A percentile compares a stretch with the other conserved stretches of the same genome.
These are phyloP conservation scores for Drosophila bipectinata DNA, from an alignment of 1,140 invertebrate genomes.

Conservation along the genomic window DNA sequence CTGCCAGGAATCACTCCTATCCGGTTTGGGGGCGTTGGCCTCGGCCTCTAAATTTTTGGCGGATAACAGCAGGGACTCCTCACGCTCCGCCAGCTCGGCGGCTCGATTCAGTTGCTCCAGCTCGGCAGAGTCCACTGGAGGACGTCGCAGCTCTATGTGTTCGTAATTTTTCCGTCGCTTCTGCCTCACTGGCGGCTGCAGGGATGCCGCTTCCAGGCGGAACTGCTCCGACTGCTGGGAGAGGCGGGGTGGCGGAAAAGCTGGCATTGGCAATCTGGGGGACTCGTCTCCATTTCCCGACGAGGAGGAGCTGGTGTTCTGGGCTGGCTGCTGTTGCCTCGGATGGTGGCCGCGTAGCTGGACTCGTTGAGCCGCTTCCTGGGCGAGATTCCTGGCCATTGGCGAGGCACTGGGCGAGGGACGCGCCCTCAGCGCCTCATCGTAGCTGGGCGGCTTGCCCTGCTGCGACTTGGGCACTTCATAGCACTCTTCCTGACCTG, in stretches of 20 bases:
- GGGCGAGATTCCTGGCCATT: conserved; percentile 50
- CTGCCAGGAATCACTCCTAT: conserved; percentile 79
- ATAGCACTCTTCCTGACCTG: conserved; percentile 52
- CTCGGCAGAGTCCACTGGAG: conserved; percentile 67
- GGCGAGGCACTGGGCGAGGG: conserved; percentile 32
- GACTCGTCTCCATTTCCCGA: conserved; percentile 31
- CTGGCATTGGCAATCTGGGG: conserved; percentile 67
- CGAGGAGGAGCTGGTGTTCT: conserved; percentile 7
- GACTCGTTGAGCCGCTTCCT: conserved; percentile 60
- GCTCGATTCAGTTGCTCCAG: conserved; percentile 61
- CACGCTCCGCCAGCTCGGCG: conserved; percentile 50
- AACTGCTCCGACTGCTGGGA: conserved; percentile 55
- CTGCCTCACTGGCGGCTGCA: conserved; percentile 49
- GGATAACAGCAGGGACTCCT: conserved; percentile 59
- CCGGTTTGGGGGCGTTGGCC: conserved; percentile 60
- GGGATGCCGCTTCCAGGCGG: conserved; percentile 28
- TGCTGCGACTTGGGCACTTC: conserved; percentile 63
- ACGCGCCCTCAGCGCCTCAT: conserved; percentile 53
- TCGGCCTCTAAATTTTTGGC: conserved; percentile 60
- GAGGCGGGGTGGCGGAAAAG: conserved; percentile 66
- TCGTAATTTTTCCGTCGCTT: conserved; percentile 79
- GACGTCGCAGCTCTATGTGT: conserved; percentile 63
- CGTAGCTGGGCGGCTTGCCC: conserved; percentile 61
- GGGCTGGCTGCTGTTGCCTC: background rate
- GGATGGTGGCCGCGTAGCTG: conserved; percentile 44